Evolutionary conservation across 2,113 vertebrate species (phyloP).

Genomic region (Etheostoma spectabile): DNA sequence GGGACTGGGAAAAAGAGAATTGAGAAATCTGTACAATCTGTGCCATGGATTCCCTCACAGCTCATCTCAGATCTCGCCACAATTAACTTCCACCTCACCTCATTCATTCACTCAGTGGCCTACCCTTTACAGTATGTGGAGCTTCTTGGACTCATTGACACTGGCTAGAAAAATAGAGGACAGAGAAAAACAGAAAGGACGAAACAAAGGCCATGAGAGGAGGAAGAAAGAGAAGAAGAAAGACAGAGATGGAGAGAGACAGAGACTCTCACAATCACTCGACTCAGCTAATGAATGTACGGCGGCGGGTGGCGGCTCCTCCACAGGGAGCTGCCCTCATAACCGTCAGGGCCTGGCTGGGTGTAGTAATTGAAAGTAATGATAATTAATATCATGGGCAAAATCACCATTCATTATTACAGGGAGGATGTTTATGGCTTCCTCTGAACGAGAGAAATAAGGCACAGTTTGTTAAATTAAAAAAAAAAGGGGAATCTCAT

Average conservation of each 20-base stretch:
- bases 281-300: constrained; percentile 76
- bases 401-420: constrained; percentile 81
- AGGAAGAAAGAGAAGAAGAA: constrained; percentile 18
- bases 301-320: constrained; percentile 67
- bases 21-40: constrained; percentile 49
- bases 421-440: constrained; percentile 78
- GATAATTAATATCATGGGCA: constrained; percentile 85
- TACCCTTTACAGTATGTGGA: constrained; percentile 20
- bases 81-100: constrained; percentile 70
- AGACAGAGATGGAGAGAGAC: constrained; percentile 47
- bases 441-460: constrained; percentile 71
- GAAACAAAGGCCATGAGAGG: constrained; percentile 37
- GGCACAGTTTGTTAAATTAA: constrained; percentile 61
- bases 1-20: neutral
- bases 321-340: constrained; percentile 78
- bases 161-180: constrained; percentile 5
- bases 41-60: constrained; percentile 53
- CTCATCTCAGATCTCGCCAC: constrained; percentile 60
- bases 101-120: constrained; percentile 49
- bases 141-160: constrained; percentile 47
- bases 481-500: constrained; percentile 61
- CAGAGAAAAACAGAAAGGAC: constrained; percentile 6
- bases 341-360: constrained; percentile 77
- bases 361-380: constrained; percentile 85
- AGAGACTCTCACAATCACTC: constrained; percentile 62